These are phyloP conservation scores for Melanotaenia parkinsoni DNA, from an alignment of 2,797 vertebrate species.

Conservation along the genomic window DNA sequence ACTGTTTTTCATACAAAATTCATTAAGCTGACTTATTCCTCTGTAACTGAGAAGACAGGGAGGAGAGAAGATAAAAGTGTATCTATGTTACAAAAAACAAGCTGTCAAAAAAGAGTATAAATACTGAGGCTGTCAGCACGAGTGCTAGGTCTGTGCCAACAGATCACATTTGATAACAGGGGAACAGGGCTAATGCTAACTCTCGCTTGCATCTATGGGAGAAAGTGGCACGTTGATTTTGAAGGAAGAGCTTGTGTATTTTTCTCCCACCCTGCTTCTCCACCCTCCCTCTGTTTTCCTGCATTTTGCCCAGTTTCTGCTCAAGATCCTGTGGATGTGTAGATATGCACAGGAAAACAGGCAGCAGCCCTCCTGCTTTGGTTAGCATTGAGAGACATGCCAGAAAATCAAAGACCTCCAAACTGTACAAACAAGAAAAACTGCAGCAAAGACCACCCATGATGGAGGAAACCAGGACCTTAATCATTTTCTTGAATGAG, in stretches of 20 bases:
- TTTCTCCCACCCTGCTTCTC: constrained; percentile 38
- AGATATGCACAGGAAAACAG: constrained; percentile 77
- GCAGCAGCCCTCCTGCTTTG: constrained; percentile 66
- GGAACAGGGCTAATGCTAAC: constrained; percentile 41
- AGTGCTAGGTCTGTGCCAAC: constrained; percentile 65
- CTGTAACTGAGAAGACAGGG: constrained; percentile 59
- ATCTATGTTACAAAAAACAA: constrained; percentile 70
- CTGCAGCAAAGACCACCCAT: constrained; percentile 76
- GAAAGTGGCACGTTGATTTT: constrained; percentile 57
- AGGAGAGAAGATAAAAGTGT: constrained; percentile 57
- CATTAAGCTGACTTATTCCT: constrained; percentile 70
- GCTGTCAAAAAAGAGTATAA: constrained; percentile 73
- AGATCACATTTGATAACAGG: constrained; percentile 69
- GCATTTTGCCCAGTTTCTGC: constrained; percentile 55
- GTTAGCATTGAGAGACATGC: constrained; percentile 69
- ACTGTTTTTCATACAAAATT: constrained; percentile 69
- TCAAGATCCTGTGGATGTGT: constrained; percentile 68
- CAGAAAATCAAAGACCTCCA: constrained; percentile 78
- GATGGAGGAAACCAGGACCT: constrained; percentile 58
- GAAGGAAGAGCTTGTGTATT: constrained; percentile 41
- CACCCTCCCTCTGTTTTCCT: constrained; percentile 44
- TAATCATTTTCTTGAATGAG: constrained; percentile 60
- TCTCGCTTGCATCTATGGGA: constrained; percentile 42
- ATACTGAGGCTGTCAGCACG: constrained; percentile 69
- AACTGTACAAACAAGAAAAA: constrained; percentile 77